Evolutionary conservation across 2,888 invertebrate species (phyloP).

Genomic region (Caenorhabditis plicata): DNA sequence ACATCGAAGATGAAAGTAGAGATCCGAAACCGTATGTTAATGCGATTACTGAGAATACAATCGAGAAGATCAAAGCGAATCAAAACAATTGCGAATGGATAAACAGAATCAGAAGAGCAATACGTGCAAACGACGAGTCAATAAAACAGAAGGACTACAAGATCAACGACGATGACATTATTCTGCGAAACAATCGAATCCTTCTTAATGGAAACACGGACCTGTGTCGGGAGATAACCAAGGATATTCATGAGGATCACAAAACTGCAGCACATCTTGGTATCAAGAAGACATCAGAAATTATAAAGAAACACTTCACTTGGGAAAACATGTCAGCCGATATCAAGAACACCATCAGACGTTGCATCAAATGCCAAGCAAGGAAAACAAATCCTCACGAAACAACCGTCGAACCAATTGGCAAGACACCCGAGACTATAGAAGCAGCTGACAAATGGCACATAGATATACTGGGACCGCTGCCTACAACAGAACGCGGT

Average conservation of each 20-base stretch:
- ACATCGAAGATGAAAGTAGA: too few species aligned
- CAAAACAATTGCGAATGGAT: too few species aligned
- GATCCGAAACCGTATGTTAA: too few species aligned
- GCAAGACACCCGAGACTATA: not conserved
- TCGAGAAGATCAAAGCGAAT: too few species aligned
- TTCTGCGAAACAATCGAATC: not conserved
- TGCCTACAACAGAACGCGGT: constrained; percentile 12
- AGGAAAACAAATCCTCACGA: not conserved
- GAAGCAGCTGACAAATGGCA: constrained; percentile 12
- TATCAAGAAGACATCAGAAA: not conserved
- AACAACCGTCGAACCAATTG: not conserved
- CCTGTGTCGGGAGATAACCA: too few species aligned
- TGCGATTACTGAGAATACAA: too few species aligned
- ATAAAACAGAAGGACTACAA: too few species aligned
- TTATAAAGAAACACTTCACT: not conserved
- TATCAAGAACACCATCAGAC: not conserved
- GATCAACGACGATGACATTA: not conserved
- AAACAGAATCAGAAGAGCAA: too few species aligned
- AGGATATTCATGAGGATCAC: not conserved
- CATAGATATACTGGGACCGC: constrained; percentile 22
- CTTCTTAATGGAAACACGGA: too few species aligned
- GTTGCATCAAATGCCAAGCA: not conserved
- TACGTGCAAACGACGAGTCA: too few species aligned
- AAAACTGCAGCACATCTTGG: not conserved
- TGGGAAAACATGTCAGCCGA: not conserved